A percentile compares a stretch with the other conserved stretches of the same genome.
phyloP scores from a whole-genome alignment of 2,113 vertebrate species.

The Steatornis caripensis region DNA sequence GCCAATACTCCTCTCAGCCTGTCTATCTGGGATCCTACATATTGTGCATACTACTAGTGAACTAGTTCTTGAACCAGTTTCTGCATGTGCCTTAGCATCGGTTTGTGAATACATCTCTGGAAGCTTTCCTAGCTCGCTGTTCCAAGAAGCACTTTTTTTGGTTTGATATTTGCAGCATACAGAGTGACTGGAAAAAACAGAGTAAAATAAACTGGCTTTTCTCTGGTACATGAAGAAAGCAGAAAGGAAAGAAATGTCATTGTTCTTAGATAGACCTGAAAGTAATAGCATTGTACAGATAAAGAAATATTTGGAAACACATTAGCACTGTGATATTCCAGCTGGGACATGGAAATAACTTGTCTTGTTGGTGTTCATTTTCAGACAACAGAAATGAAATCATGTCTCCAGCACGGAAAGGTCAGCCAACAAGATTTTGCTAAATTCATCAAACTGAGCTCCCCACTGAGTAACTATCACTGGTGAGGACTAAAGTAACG shows the following conservation, averaged over 20 bases:
- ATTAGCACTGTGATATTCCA: slow-evolving; percentile 4
- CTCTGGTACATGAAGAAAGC: neutral
- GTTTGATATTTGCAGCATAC: neutral
- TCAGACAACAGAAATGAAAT: slow-evolving; percentile 69
- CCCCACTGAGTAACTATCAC: neutral
- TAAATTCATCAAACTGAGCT: slow-evolving; percentile 58
- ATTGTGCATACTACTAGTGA: neutral
- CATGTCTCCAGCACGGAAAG: slow-evolving; percentile 51
- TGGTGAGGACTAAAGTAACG: neutral
- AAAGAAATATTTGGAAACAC: slow-evolving; percentile 30
- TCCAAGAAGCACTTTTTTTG: neutral
- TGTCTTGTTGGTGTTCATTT: slow-evolving; percentile 44
- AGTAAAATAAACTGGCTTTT: neutral
- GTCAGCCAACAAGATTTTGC: slow-evolving; percentile 57
- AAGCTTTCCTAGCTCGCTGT: neutral
- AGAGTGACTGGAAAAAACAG: neutral
- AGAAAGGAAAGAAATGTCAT: neutral
- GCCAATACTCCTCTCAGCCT: neutral
- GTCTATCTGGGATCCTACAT: neutral
- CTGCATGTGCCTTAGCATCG: neutral
- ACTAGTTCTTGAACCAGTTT: neutral
- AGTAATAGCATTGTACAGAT: neutral
- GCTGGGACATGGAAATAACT: slow-evolving; percentile 56
- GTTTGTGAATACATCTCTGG: neutral
- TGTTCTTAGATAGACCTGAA: slow-evolving; percentile 41